Conservation (phyloP, 2,113 vertebrate genomes). For the Chrysemys picta region DNA sequence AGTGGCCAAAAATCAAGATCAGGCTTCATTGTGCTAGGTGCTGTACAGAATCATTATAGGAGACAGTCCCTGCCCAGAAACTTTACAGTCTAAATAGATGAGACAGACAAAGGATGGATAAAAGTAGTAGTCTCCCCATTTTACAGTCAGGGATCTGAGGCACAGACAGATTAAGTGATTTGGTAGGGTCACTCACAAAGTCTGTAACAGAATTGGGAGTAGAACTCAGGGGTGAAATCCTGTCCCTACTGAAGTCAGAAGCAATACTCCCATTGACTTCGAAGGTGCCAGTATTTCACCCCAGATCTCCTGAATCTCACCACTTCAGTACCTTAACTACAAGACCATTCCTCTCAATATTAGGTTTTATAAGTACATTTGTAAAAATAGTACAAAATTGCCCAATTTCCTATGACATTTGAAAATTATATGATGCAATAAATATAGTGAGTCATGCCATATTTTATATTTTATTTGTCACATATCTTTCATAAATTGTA, state of each 20-base stretch:
- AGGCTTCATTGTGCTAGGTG: neutral
- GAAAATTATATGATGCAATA: conserved; percentile 66
- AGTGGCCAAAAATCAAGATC: neutral
- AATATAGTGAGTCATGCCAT: conserved; percentile 69
- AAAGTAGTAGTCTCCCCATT: neutral
- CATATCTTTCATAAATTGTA: neutral
- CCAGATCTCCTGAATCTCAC: neutral
- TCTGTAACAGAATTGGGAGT: neutral
- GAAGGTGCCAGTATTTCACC: neutral
- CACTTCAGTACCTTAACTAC: neutral
- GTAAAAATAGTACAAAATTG: conserved; percentile 34
- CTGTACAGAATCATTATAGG: neutral
- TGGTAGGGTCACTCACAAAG: neutral
- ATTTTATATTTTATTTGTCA: conserved; percentile 44
- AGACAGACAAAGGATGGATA: neutral
- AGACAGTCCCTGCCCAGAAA: neutral
- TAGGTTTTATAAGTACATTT: conserved; percentile 15
- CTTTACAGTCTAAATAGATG: neutral
- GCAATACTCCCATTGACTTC: neutral
- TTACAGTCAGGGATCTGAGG: neutral
- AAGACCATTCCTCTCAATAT: neutral
- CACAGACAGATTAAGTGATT: conserved; percentile 50
- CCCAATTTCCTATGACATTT: conserved; percentile 42
- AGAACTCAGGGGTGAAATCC: neutral
- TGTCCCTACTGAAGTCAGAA: neutral